Percentiles rank a stretch among this genome's conserved stretches.
phyloP scores from a whole-genome alignment of 2,113 vertebrate species.

The Phoenicopterus ruber region DNA sequence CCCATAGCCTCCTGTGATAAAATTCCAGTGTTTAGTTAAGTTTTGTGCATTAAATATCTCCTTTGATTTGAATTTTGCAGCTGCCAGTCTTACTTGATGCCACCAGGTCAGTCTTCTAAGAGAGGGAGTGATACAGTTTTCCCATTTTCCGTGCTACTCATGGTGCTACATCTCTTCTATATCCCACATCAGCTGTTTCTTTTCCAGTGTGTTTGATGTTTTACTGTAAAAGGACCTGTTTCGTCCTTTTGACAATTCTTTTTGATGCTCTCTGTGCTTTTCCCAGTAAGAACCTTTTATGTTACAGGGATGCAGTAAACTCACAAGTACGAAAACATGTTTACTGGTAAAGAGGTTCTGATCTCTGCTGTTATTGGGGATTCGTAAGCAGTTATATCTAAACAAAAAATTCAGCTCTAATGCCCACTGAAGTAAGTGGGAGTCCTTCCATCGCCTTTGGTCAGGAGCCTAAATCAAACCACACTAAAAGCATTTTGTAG shows the following conservation, averaged over 20 bases:
- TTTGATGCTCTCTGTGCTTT: background rate
- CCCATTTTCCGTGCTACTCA: background rate
- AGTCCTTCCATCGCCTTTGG: background rate
- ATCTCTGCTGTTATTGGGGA: background rate
- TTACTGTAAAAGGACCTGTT: background rate
- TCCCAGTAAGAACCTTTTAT: background rate
- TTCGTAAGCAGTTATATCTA: background rate
- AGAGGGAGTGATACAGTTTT: background rate
- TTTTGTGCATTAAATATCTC: background rate
- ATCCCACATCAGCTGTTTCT: background rate
- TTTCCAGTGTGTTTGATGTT: background rate
- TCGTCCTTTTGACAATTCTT: background rate
- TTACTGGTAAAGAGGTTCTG: background rate
- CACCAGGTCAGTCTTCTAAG: background rate
- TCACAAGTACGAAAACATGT: background rate
- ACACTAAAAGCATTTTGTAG: background rate
- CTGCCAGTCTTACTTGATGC: background rate
- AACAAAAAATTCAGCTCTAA: background rate
- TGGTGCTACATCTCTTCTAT: background rate
- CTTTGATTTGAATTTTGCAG: background rate
- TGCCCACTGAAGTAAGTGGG: background rate
- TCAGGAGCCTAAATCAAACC: background rate
- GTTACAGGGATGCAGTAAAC: background rate
- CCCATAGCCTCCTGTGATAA: background rate
- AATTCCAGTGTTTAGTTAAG: background rate